Evolutionary conservation across 2,888 invertebrate species (phyloP).

Genomic region (Amiota minor): DNA sequence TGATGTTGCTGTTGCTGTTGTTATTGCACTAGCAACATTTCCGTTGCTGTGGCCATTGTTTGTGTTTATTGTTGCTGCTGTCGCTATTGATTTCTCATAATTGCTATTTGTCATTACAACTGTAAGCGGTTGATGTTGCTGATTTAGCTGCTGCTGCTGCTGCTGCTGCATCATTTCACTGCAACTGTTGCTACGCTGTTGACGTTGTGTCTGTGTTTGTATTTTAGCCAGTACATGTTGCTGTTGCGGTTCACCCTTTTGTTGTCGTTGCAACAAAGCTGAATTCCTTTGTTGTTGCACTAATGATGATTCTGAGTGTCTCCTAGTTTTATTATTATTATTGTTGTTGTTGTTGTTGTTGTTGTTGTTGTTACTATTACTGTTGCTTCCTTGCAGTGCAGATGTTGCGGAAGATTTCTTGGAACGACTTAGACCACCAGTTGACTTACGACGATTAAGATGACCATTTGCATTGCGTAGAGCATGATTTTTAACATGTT

Average conservation of each 20-base stretch:
- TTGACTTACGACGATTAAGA: slow-evolving; percentile 70
- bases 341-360: too few species aligned
- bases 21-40: slow-evolving; percentile 27
- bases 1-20: slow-evolving; percentile 50
- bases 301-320: slow-evolving; percentile 70
- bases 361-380: slow-evolving; percentile 34
- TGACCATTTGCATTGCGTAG: slow-evolving; percentile 65
- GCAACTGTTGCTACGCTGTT: slow-evolving; percentile 68
- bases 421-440: slow-evolving; percentile 46
- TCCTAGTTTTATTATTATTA: slow-evolving; percentile 63
- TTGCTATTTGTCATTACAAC: slow-evolving; percentile 20
- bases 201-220: slow-evolving; percentile 45
- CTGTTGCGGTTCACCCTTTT: slow-evolving; percentile 32
- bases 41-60: slow-evolving; percentile 39
- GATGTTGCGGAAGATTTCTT: slow-evolving; percentile 34
- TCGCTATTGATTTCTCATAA: slow-evolving; percentile 35
- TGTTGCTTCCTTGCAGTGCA: slow-evolving; percentile 2
- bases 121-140: slow-evolving; percentile 14
- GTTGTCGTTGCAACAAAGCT: slow-evolving; percentile 9
- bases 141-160: slow-evolving; percentile 12
- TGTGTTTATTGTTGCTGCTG: slow-evolving; percentile 25
- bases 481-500: slow-evolving; percentile 90
- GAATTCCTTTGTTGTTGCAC: slow-evolving; percentile 14
- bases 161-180: slow-evolving; percentile 45
- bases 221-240: slow-evolving; percentile 6